Base-by-base conservation (phyloP, 2,888 invertebrate species). In the Pelosia muscerda region DNA sequence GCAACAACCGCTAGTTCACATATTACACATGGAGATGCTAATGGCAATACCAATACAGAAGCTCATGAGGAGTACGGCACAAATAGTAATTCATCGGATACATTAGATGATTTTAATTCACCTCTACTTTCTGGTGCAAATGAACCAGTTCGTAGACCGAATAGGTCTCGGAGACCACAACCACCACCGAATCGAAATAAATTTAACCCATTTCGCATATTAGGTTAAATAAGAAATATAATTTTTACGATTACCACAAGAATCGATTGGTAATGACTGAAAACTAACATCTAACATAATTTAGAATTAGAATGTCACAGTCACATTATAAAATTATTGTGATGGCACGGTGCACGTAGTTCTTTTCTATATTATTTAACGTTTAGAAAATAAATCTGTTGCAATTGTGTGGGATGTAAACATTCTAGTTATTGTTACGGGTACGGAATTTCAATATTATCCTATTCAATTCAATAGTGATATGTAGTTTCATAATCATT, bases 191-290 rank as follows among this genome's bases (percentile, higher is more conserved):
- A 87, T 81, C 86, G 90, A 82, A 94, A 89, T 81, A 94, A 94
- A 86, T 95, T 94, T 72, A 95, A 94, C 74, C 95, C 94, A 69
- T 93, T 95, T 80, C 94, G 94, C 77, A 94, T 95, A 79, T 86
- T 95, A 91, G 95, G 95, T 85, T 95, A 93, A 81, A 74, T 67
- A 71, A 71, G 64, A 66, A 75, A 63, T 64, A 67, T 57, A 54
- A 66, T 61, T 64, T 72, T 61, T 61, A 83, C 78, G 84, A 90
- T 88, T 88, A 87, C 85, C 87, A 87, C 75, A 68, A 69, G 77
- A 80, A 84, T 79, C 79, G 84, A 87, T 75, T 79, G 88, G 84
- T 85, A 84, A 86, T 83, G 87, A 89, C 88, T 89, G 86, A 88
- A 85, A 85, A 65, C 61, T 76, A 68, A 84, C 79, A 86, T 86